Evolutionary conservation across 2,113 vertebrate genomes (phyloP).

Genomic region (Limnothrissa miodon): DNA sequence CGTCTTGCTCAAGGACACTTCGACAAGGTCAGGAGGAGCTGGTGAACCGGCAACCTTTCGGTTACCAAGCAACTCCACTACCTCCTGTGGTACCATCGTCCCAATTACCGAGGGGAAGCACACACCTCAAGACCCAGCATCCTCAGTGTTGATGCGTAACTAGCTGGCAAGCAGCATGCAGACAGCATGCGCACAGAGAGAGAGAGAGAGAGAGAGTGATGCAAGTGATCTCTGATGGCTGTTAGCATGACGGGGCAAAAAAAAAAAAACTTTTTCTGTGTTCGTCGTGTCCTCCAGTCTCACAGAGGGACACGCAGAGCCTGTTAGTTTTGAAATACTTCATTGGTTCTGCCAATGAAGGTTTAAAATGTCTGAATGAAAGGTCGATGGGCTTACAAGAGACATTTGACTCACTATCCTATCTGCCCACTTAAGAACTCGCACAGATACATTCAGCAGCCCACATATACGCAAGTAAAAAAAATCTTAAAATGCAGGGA

Average conservation of each 20-base stretch:
- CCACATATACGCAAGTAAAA: neutral
- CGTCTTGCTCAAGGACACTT: too few species aligned
- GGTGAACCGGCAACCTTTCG: too few species aligned
- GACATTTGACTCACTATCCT: neutral
- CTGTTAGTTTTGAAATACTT: neutral
- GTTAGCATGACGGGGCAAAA: neutral
- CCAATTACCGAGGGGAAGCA: neutral
- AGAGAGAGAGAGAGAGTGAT: neutral
- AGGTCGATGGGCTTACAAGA: neutral
- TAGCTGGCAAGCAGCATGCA: too few species aligned
- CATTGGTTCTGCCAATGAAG: neutral
- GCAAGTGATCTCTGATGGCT: neutral
- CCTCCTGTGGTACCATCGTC: too few species aligned
- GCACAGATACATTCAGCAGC: neutral
- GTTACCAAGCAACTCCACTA: too few species aligned
- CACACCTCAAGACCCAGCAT: neutral
- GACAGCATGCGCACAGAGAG: too few species aligned
- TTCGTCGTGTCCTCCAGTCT: too few species aligned
- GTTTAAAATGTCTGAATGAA: neutral
- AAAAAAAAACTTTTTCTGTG: too few species aligned
- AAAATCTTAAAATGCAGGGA: neutral
- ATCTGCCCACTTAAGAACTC: neutral
- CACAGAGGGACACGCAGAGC: too few species aligned
- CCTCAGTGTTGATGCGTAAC: neutral
- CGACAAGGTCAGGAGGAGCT: too few species aligned